Base-by-base conservation (phyloP, 1,140 invertebrate species). In the Bombus difficillimus region DNA sequence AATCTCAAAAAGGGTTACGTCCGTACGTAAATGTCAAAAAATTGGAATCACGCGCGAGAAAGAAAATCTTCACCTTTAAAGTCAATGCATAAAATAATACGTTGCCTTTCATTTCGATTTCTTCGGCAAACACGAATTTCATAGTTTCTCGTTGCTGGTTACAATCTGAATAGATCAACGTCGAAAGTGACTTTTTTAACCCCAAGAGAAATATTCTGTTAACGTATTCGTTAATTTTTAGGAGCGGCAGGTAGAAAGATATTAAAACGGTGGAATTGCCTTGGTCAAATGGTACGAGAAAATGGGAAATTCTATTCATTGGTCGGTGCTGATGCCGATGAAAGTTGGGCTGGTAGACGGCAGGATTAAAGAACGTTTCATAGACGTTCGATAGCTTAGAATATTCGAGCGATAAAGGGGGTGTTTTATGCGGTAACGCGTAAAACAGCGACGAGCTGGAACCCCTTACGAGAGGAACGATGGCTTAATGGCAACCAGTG, bases 401-500 rank as follows among this genome's bases (percentile, higher is more conserved):
- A 66, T 78, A 78, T 62, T 59, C 57, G 13, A 34, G 18, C 57
- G 57, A 62, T 78, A 64, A 62, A 78, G 59, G 62, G 59, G 37
- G n/a, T 78, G 37, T 78, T 78, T 78, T 78, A 64, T 62, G 57
- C 15, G 57, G 28, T 32, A 73, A 47, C 75, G 57, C 53, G 53
- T 78, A 64, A 64, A 78, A 66, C 75, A 78, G 37, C 59, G 41
- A 0, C n/a, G 75, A 66, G n/a, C 37, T 32, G 59, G 75, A 78
- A 43, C 37, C 32, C 37, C 3, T 41, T 64, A 25, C 18, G 59
- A 39, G 75, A 9, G 37, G n/a, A 64, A 41, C 22, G 12, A 5
- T 3, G 59, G 39, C 28, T 64, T 78, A 59, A 78, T 32, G 57
- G 75, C 57, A 73, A n/a, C 25, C 64, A 37, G 1, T 9, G 28